phyloP scores from a whole-genome alignment of 2,888 invertebrate genomes.

The Nematopogon swammerdamellus region DNA sequence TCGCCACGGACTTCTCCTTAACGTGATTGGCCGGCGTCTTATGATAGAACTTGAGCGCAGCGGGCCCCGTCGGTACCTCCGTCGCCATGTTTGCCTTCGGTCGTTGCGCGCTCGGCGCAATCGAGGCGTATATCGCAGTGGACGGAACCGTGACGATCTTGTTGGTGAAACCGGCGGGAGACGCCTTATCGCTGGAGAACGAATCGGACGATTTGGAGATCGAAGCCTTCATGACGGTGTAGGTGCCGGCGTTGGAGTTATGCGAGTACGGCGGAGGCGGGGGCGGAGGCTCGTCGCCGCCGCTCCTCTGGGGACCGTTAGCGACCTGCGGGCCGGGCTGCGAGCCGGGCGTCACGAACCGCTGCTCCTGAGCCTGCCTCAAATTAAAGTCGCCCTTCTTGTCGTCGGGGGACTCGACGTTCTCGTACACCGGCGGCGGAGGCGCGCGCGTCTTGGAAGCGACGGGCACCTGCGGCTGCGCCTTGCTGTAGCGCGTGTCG shows the following conservation, averaged over 20 bases:
- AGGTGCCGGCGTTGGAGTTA: constrained; percentile 34
- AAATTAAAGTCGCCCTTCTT: constrained; percentile 38
- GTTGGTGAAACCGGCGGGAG: constrained; percentile 33
- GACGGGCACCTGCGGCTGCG: constrained; percentile 78
- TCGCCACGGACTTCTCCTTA: constrained; percentile 33
- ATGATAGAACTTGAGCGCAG: constrained; percentile 55
- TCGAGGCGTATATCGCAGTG: constrained; percentile 51
- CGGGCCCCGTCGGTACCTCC: constrained; percentile 50
- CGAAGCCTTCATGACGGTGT: constrained; percentile 48
- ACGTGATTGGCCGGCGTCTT: constrained; percentile 53
- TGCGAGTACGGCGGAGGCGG: constrained; percentile 48
- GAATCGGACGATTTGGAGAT: constrained; percentile 49
- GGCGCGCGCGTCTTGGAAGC: constrained; percentile 38
- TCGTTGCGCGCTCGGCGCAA: constrained; percentile 51
- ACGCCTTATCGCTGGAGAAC: constrained; percentile 30
- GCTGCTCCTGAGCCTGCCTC: constrained; percentile 28
- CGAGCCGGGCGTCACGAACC: constrained; percentile 40
- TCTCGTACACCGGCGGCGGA: constrained; percentile 46
- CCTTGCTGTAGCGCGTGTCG: constrained; percentile 64
- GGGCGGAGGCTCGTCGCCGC: constrained; percentile 45
- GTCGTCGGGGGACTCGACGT: constrained; percentile 44
- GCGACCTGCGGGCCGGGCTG: constrained; percentile 44
- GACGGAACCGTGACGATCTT: constrained; percentile 45
- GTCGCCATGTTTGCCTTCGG: constrained; percentile 52
- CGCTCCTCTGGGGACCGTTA: constrained; percentile 21